Percentiles rank a stretch among this genome's conserved stretches.
phyloP scores from a whole-genome alignment of 2,888 invertebrate genomes.

The Odontothrips loti region DNA sequence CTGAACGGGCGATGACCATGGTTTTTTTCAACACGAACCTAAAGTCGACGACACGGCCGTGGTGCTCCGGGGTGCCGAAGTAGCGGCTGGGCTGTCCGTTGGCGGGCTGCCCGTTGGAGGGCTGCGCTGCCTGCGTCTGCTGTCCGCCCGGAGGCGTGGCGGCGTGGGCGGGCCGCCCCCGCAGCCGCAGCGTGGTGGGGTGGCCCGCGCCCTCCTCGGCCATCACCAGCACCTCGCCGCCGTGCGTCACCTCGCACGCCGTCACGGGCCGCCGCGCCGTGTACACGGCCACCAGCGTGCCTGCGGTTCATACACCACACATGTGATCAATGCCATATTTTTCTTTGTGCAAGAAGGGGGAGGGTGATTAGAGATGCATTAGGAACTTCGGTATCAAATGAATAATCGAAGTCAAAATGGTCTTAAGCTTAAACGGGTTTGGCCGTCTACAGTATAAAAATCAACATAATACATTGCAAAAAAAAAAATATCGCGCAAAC shows the following conservation, averaged over 20 bases:
- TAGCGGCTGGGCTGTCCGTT: slow-evolving; percentile 52
- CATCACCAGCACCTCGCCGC: slow-evolving; percentile 65
- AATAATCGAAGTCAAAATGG: too few relatives aligned
- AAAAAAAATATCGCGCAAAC: too few relatives aligned
- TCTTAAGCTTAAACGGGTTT: too few relatives aligned
- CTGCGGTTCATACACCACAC: slow-evolving; percentile 48
- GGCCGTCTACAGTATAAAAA: too few relatives aligned
- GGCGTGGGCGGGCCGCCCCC: slow-evolving; percentile 42
- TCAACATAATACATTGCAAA: too few relatives aligned
- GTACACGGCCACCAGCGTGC: slow-evolving; percentile 71
- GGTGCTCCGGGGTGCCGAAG: slow-evolving; percentile 48
- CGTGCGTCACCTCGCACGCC: slow-evolving; percentile 70
- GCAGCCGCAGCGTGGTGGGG: slow-evolving; percentile 61
- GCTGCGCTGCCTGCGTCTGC: slow-evolving; percentile 36
- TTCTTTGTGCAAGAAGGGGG: neutral
- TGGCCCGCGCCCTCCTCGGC: slow-evolving; percentile 63
- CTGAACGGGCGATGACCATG: too few relatives aligned
- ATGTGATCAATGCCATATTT: neutral
- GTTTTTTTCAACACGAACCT: neutral
- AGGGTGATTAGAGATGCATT: slow-evolving; percentile 17
- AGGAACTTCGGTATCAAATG: too few relatives aligned
- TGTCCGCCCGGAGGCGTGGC: slow-evolving; percentile 41
- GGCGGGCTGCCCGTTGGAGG: slow-evolving; percentile 42
- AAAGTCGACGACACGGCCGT: slow-evolving; percentile 46
- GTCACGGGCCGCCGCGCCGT: slow-evolving; percentile 70